Base-by-base conservation (phyloP, 2,797 vertebrate genomes). In the Babyrousa celebensis region DNA sequence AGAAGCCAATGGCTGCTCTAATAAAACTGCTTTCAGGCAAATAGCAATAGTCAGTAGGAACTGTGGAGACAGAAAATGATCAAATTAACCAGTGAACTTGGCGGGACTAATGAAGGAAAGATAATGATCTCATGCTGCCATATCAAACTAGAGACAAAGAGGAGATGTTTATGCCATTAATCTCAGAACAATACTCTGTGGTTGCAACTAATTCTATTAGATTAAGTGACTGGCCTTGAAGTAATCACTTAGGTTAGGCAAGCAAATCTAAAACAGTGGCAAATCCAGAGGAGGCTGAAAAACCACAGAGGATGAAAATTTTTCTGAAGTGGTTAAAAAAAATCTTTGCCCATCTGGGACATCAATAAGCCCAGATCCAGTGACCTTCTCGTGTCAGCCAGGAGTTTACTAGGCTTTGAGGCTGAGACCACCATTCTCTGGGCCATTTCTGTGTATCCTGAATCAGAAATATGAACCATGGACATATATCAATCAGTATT, bases 11-110 rank as follows among this genome's bases (percentile, higher is more conserved):
- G 5, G 98, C 97, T 84, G 99, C 98, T 95, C 99, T 99, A 98
- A 99, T 99, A 96, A 99, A 98, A 95, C 99, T 99, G 98, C 95
- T 99, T 98, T 99, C 99, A 58, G 99, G 97, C 93, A 99, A 99
- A 97, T 99, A 99, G 94, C 99, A 99, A 95, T 99, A 99, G 98
- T 99, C 99, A 92, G 99, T 99, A 96, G 99, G 99, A 97, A 99
- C 99, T 99, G 98, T 91, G 87, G 98, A 98, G 96, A 97, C 40
- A 94, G 97, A 97, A 96, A 83, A 95, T 14, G 93, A 60, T 80
- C 88, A 85, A 94, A 97, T 91, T 97, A 94, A 96, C 88, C 71
- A 94, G 80, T 92, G 95, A 97, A 97, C 20, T 86, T 65, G 74
- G 68, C 2, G 82, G 85, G 68, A 96, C 92, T 96, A 98, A 96